Evolutionary conservation across 2,888 invertebrate genomes (phyloP).

Genomic region (Eumerus sabulonum): DNA sequence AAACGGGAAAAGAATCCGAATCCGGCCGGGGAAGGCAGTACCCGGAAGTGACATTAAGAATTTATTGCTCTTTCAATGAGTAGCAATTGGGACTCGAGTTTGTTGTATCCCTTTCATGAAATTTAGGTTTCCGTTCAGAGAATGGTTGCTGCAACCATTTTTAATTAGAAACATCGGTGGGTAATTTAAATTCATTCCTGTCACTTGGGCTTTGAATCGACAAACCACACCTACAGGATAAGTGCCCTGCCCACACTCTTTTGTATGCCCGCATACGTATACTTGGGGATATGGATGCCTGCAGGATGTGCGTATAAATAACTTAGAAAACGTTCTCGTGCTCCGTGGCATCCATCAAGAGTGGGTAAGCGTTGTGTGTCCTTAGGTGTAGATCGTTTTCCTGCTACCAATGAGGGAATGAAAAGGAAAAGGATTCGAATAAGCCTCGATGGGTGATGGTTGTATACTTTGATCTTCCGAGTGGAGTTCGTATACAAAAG

Average conservation of each 20-base stretch:
- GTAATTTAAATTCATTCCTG: slow-evolving; percentile 63
- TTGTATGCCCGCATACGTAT: background rate
- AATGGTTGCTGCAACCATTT: slow-evolving; percentile 37
- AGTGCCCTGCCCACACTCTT: background rate
- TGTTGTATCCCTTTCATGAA: slow-evolving; percentile 53
- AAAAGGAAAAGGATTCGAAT: too few species aligned
- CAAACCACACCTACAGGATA: background rate
- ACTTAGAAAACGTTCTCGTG: slow-evolving; percentile 15
- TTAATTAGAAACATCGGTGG: slow-evolving; percentile 62
- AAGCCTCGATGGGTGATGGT: too few species aligned
- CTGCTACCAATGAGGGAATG: too few species aligned
- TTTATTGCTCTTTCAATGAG: slow-evolving; percentile 63
- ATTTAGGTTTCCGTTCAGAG: slow-evolving; percentile 51
- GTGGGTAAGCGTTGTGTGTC: too few species aligned
- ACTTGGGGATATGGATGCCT: slow-evolving; percentile 3
- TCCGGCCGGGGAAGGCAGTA: too few species aligned
- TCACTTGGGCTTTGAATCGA: too few species aligned
- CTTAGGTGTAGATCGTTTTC: too few species aligned
- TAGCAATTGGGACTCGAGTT: slow-evolving; percentile 59
- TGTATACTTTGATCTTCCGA: too few species aligned
- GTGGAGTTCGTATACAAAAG: too few species aligned
- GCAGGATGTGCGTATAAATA: slow-evolving; percentile 43
- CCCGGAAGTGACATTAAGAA: slow-evolving; percentile 50
- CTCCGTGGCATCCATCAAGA: background rate
- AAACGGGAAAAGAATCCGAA: too few species aligned